Base-by-base conservation (phyloP, 2,888 invertebrate genomes). In the Nysson spinosus region DNA sequence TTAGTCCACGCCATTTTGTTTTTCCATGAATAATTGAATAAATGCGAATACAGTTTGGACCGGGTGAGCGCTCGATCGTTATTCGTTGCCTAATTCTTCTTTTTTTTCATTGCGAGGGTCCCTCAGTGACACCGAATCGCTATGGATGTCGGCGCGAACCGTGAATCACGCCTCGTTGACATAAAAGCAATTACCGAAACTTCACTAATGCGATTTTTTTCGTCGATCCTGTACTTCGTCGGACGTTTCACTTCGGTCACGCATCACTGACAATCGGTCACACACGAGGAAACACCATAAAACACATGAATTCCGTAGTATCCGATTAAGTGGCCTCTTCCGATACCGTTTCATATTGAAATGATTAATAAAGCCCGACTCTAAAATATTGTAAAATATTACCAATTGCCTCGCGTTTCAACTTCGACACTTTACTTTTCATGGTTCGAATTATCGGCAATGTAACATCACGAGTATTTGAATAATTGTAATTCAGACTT, bases 121-220 rank as follows among this genome's bases (percentile, higher is more conserved):
- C 60, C 40, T 37, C 7, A 32, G n/a, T 30, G 19, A 42, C 62
- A 39, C 22, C n/a, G 58, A 47, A 49, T 20, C 40, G 39, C 40
- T 7, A 37, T 22, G 46, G 14, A 40, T 42, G 65, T 61, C 39
- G 47, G 46, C 55, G 60, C 19, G 11, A n/a, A 6, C 50, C 34
- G 61, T 70, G 49, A 51, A 49, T 61, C 54, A 43, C 55, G 57
- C 51, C 50, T 55, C 39, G n/a, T 50, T 50, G 50, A 57, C 54
- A 56, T 58, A 61, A 71, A 75, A 67, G 57, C 66, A 64, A 62
- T 72, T 72, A 72, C 61, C 58, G 67, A 57, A 61, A 68, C 58
- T 63, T 62, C 56, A 40, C 66, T 71, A 69, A 75, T 60, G 43
- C 58, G 69, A 75, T 71, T 68, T 65, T 66, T 44, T 22, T 19